Base-by-base conservation (phyloP, 2,888 invertebrate genomes). In the Invenusta paracnida region DNA sequence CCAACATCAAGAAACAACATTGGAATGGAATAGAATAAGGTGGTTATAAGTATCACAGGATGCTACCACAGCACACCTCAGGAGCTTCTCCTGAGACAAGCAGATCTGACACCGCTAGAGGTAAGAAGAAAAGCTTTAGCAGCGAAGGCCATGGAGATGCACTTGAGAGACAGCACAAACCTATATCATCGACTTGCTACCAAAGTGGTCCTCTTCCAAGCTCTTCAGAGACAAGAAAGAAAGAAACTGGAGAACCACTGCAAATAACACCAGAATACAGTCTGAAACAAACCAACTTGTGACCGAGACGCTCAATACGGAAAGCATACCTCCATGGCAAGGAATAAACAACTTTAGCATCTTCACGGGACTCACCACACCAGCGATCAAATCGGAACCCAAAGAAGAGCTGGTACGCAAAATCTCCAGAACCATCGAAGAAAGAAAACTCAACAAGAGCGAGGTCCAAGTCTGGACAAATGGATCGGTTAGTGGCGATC, bases 1-100 rank as follows among this genome's bases (percentile, higher is more conserved):
- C 23, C 5, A 79, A 79, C 79, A 79, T 79, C 79, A 27, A 27
- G 11, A 79, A 79, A 27, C 5, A 82, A 29, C 81, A n/a, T 17
- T 29, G 25, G 28, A 66, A 67, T 27, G 82, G 23, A 82, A 82
- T 81, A n/a, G n/a, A n/a, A n/a, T n/a, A 17, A 84, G 17, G 67
- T 1, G 13, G 82, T 25, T 81, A 84, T 5, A 83, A 13, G 79
- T 11, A 83, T 84, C 67, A 67, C 27, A 84, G 17, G 81, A 27
- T 86, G 1, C n/a, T 85, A 30, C 29, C 2, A 30, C 29, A 88
- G 89, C 87, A 88, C 90, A 90, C 85, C 89, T 89, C 0, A 94
- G 94, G 87, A 94, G 92, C 89, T 94, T 94, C 86, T 90, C 90
- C 87, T 91, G 91, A n/a, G n/a, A n/a, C n/a, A n/a, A n/a, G n/a